Evolutionary conservation across 2,113 vertebrate genomes (phyloP).

Genomic region (Camelus bactrianus): DNA sequence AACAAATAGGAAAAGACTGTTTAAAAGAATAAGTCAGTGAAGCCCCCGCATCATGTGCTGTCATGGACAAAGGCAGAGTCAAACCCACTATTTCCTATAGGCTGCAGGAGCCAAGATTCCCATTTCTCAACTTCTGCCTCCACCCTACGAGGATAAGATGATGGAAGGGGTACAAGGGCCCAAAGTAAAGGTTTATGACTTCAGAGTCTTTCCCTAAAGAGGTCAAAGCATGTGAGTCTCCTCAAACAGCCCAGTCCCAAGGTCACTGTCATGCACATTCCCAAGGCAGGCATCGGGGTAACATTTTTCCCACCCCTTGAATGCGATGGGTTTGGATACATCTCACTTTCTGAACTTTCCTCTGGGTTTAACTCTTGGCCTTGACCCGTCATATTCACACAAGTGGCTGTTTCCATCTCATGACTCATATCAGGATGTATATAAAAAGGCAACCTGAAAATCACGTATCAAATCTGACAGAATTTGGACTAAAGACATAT

Average conservation of each 20-base stretch:
- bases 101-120: not conserved
- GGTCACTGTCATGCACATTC: no score
- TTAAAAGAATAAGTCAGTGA: not conserved
- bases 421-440: not conserved
- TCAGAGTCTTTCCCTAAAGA: not conserved
- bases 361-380: not conserved
- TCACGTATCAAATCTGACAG: not conserved
- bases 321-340: not conserved
- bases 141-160: not conserved
- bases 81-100: not conserved
- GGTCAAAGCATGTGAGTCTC: not conserved
- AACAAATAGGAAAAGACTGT: not conserved
- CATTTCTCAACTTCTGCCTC: not conserved
- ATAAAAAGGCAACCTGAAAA: not conserved
- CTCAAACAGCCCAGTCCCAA: not conserved
- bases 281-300: not conserved
- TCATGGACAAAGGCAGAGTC: not conserved
- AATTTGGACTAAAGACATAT: not conserved
- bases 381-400: not conserved
- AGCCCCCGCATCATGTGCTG: not conserved
- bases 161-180: not conserved
- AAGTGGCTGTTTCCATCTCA: not conserved
- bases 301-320: not conserved
- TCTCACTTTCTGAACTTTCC: not conserved
- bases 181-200: not conserved